These are phyloP conservation scores for Crepidodera aurea DNA, from an alignment of 2,888 invertebrate species.

Conservation along the genomic window DNA sequence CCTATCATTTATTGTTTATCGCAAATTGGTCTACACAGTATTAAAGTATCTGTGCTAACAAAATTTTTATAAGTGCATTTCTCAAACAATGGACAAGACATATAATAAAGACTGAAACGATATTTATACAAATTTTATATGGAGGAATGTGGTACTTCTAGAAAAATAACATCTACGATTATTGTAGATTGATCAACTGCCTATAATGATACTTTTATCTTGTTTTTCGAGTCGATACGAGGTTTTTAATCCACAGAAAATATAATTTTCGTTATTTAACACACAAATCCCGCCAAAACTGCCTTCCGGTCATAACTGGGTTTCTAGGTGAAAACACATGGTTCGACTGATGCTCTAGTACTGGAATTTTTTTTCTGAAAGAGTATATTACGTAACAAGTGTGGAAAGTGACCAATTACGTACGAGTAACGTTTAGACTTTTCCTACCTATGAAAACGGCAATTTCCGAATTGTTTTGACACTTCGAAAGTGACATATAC, in stretches of 20 bases:
- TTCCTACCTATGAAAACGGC: too few species aligned
- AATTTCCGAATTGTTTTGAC: too few species aligned
- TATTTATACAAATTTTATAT: slow-evolving; percentile 26
- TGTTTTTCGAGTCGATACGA: background rate
- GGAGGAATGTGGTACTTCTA: slow-evolving; percentile 12
- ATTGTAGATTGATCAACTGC: slow-evolving; percentile 10
- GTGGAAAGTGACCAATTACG: too few species aligned
- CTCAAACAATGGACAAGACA: slow-evolving; percentile 11
- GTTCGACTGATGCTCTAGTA: too few species aligned
- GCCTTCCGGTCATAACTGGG: too few species aligned
- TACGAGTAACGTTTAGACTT: too few species aligned
- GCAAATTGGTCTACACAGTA: slow-evolving; percentile 11
- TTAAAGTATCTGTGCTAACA: slow-evolving; percentile 5
- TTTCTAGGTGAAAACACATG: too few species aligned
- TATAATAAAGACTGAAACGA: slow-evolving; percentile 23
- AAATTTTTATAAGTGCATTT: slow-evolving; percentile 13
- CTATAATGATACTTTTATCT: background rate
- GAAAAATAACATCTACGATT: slow-evolving; percentile 8
- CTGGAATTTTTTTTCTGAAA: too few species aligned
- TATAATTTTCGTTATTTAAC: background rate
- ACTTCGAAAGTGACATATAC: too few species aligned
- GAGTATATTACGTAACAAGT: too few species aligned
- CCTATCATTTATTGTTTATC: background rate
- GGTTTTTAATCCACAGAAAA: background rate
- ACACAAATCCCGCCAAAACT: too few species aligned